Conservation (phyloP, 2,113 vertebrate genomes). For the Mesembrinibis cayennensis region DNA sequence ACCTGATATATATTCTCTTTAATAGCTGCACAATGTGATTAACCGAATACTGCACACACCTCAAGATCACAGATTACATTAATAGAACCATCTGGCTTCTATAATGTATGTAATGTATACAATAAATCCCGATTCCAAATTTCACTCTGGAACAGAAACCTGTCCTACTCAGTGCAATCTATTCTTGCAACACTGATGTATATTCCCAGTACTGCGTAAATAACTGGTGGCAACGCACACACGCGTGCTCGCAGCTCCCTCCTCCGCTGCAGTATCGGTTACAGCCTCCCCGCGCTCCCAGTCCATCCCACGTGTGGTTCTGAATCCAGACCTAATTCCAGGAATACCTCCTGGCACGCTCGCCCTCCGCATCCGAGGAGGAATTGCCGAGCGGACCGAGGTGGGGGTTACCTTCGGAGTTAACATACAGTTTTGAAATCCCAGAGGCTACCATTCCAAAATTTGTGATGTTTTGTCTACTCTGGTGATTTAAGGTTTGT, state of each 20-base stretch:
- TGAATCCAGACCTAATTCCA: background rate
- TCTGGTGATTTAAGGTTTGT: conserved; percentile 74
- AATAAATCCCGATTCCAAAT: background rate
- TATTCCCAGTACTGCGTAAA: background rate
- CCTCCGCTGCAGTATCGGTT: background rate
- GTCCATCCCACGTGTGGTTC: background rate
- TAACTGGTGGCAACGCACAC: background rate
- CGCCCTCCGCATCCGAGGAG: background rate
- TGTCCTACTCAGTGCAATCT: background rate
- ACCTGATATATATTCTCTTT: conserved; percentile 25
- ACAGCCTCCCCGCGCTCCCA: background rate
- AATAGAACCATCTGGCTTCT: conserved; percentile 40
- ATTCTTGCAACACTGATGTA: background rate
- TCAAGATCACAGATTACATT: conserved; percentile 5
- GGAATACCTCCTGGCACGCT: background rate
- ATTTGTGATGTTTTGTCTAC: conserved; percentile 70
- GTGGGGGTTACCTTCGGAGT: background rate
- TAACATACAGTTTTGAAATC: background rate
- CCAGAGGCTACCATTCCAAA: conserved; percentile 43
- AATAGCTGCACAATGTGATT: conserved; percentile 34
- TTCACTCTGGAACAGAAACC: background rate
- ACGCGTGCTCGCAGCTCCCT: background rate
- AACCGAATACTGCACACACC: conserved; percentile 15
- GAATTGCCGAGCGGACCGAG: background rate
- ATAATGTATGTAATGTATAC: background rate